Evolutionary conservation across 2,888 invertebrate genomes (phyloP).

Genomic region (Drosophila quasianomalipes): DNA sequence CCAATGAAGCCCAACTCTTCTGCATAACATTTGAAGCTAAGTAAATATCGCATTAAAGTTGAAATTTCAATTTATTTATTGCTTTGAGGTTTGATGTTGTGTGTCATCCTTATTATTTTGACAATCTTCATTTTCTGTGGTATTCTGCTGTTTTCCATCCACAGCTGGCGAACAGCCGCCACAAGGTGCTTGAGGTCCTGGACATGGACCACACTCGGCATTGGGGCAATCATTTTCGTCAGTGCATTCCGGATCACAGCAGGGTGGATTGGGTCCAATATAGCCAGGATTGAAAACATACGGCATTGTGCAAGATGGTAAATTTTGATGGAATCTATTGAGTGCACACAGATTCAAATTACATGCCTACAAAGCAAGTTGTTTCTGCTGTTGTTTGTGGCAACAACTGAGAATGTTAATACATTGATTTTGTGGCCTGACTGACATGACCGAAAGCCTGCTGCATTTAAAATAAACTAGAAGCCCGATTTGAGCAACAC

Average conservation of each 20-base stretch:
- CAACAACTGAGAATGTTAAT: background rate
- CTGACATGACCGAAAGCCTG: constrained; percentile 6
- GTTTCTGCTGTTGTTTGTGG: constrained; percentile 7
- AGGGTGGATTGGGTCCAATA: constrained; percentile 66
- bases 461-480: constrained; percentile 30
- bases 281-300: constrained; percentile 67
- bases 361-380: constrained; percentile 20
- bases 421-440: background rate
- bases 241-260: constrained; percentile 58
- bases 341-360: background rate
- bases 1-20: background rate
- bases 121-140: constrained; percentile 1
- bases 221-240: constrained; percentile 38
- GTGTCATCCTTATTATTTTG: background rate
- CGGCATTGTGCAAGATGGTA: constrained; percentile 39
- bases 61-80: too few relatives aligned
- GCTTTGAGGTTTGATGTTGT: background rate
- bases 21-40: rapidly evolving
- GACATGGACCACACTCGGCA: constrained; percentile 60
- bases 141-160: background rate
- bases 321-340: background rate
- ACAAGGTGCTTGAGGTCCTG: constrained; percentile 38
- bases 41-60: background rate
- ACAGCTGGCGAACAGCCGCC: constrained; percentile 43
- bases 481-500: background rate